Conservation (phyloP, 2,797 vertebrate genomes). For the Propithecus perrieri region DNA sequence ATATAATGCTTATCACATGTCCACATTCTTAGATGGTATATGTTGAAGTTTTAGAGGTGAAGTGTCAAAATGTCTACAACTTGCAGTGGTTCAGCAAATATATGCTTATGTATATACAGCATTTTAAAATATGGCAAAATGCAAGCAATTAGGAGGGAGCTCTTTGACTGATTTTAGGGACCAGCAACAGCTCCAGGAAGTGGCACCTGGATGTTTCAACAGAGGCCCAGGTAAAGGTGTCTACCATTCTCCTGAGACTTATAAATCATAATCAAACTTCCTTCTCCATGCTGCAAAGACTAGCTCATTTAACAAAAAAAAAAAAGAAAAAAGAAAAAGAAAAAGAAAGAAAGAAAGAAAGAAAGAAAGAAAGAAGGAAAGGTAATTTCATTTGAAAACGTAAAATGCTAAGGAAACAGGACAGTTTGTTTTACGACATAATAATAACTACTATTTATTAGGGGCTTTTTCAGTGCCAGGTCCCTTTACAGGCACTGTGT, state of each 20-base stretch:
- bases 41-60: not conserved
- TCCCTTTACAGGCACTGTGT: not conserved
- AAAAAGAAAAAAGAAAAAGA: accelerated
- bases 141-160: not conserved
- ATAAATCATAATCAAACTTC: slow-evolving; percentile 22
- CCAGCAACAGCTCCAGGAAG: not conserved
- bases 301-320: not conserved
- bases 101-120: not conserved
- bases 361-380: not conserved
- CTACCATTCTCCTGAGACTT: slow-evolving; percentile 10
- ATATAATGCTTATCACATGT: not conserved
- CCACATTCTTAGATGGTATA: not conserved
- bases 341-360: not conserved
- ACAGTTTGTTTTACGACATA: not conserved
- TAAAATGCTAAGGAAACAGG: not conserved
- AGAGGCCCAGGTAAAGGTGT: not conserved
- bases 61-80: not conserved
- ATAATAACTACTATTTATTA: not conserved
- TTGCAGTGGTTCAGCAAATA: not conserved
- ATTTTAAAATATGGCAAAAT: slow-evolving; percentile 34
- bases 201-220: not conserved
- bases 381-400: slow-evolving; percentile 5
- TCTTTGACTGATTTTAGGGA: not conserved
- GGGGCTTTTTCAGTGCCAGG: not conserved
- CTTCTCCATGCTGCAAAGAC: not conserved